Percentiles rank a stretch among this genome's conserved stretches.
Evolutionary conservation across 2,797 vertebrate species (phyloP).

Genomic region (Coreius guichenoti): DNA sequence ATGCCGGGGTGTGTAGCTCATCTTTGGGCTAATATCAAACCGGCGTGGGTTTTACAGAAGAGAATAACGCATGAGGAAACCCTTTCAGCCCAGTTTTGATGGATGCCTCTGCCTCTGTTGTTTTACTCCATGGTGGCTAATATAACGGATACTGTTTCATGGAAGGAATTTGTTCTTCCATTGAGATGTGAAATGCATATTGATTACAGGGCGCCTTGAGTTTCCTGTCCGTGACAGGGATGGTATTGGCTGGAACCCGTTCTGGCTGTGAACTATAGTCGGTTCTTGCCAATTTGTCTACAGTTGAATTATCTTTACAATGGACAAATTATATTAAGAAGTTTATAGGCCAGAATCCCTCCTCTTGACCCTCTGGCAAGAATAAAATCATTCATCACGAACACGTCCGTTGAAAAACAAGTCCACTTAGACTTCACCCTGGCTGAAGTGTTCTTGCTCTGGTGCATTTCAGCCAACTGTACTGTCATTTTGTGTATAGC

Average conservation of each 20-base stretch:
- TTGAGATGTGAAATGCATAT: constrained; percentile 67
- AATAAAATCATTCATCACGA: constrained; percentile 53
- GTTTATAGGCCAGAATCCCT: constrained; percentile 54
- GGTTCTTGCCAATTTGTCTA: constrained; percentile 60
- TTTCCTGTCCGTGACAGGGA: constrained; percentile 66
- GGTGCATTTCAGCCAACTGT: constrained; percentile 12
- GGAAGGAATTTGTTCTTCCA: constrained; percentile 68
- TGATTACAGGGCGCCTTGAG: constrained; percentile 64
- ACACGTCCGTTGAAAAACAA: constrained; percentile 42
- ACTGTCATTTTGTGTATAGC: background rate
- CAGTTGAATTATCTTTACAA: constrained; percentile 64
- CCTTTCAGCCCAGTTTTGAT: constrained; percentile 59
- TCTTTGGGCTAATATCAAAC: constrained; percentile 54
- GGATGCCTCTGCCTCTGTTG: constrained; percentile 60
- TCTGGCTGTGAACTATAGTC: constrained; percentile 58
- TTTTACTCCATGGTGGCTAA: constrained; percentile 64
- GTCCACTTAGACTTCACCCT: constrained; percentile 17
- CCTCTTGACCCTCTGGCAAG: constrained; percentile 38
- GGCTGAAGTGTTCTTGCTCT: constrained; percentile 1
- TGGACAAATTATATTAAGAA: constrained; percentile 55
- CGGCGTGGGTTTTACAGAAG: constrained; percentile 46
- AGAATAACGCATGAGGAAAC: constrained; percentile 48
- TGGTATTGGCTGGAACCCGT: constrained; percentile 58
- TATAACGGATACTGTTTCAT: constrained; percentile 66
- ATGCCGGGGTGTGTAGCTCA: constrained; percentile 51